Evolutionary conservation across 2,888 invertebrate species (phyloP).

Genomic region (Diplolepis rosae): DNA sequence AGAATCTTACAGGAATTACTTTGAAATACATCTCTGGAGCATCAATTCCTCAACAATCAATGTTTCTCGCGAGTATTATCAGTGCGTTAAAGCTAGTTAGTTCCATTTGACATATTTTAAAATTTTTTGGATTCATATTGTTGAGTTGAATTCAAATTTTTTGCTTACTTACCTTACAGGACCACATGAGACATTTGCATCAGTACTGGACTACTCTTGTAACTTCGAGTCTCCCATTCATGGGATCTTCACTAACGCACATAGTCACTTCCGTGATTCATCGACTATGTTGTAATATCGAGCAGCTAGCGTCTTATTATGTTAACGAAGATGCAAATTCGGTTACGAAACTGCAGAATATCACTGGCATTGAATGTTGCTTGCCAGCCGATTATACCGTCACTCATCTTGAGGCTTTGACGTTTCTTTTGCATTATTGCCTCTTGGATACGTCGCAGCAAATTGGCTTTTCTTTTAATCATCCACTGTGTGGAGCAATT

Average conservation of each 20-base stretch:
- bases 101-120: not conserved
- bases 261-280: slow-evolving; percentile 86
- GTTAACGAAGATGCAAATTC: slow-evolving; percentile 60
- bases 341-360: slow-evolving; percentile 59
- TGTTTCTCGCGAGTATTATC: slow-evolving; percentile 87
- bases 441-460: slow-evolving; percentile 81
- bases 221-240: slow-evolving; percentile 86
- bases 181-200: slow-evolving; percentile 82
- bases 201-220: slow-evolving; percentile 89
- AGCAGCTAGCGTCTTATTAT: slow-evolving; percentile 75
- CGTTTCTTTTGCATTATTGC: slow-evolving; percentile 87
- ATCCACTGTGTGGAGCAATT: slow-evolving; percentile 74
- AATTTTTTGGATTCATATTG: too few species aligned
- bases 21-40: slow-evolving; percentile 80
- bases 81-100: slow-evolving; percentile 81
- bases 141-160: too few species aligned
- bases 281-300: slow-evolving; percentile 86
- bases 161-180: slow-evolving; percentile 24
- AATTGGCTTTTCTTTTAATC: slow-evolving; percentile 77
- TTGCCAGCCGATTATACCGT: slow-evolving; percentile 86
- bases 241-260: slow-evolving; percentile 84
- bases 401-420: slow-evolving; percentile 85
- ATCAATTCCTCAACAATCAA: slow-evolving; percentile 85
- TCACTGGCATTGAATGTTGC: slow-evolving; percentile 73
- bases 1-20: slow-evolving; percentile 65